Evolutionary conservation across 2,113 vertebrate genomes (phyloP).

Genomic region (Tragelaphus buxtoni): DNA sequence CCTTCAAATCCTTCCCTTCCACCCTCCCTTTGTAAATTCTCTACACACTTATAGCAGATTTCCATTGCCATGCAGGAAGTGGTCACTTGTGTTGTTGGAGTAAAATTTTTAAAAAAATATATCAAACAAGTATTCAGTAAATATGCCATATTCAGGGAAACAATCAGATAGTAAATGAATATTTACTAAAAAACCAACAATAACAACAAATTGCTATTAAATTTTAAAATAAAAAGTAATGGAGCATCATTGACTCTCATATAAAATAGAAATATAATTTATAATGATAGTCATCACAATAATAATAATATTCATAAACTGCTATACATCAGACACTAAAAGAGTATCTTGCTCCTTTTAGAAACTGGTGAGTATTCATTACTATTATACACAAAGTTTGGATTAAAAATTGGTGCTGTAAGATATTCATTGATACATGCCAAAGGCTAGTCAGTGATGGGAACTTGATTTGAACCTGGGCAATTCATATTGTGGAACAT

Average conservation of each 20-base stretch:
- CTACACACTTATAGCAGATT: background rate
- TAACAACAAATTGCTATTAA: background rate
- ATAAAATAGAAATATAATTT: background rate
- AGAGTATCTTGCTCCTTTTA: background rate
- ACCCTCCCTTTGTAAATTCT: background rate
- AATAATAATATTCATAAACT: background rate
- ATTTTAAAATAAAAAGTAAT: background rate
- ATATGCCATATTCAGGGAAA: background rate
- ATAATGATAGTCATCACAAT: background rate
- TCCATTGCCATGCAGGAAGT: background rate
- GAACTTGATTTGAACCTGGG: background rate
- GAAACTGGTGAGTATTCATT: background rate
- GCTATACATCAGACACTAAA: background rate
- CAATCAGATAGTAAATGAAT: background rate
- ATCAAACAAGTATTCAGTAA: background rate
- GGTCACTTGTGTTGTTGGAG: background rate
- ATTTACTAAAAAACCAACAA: background rate
- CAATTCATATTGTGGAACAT: background rate
- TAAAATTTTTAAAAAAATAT: background rate
- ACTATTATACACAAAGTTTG: background rate
- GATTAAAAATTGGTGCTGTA: background rate
- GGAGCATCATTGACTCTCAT: background rate
- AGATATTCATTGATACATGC: background rate
- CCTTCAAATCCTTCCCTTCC: background rate
- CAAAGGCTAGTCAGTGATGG: background rate